These are phyloP conservation scores for Endomychus coccineus DNA, from an alignment of 2,888 invertebrate species.

Conservation along the genomic window DNA sequence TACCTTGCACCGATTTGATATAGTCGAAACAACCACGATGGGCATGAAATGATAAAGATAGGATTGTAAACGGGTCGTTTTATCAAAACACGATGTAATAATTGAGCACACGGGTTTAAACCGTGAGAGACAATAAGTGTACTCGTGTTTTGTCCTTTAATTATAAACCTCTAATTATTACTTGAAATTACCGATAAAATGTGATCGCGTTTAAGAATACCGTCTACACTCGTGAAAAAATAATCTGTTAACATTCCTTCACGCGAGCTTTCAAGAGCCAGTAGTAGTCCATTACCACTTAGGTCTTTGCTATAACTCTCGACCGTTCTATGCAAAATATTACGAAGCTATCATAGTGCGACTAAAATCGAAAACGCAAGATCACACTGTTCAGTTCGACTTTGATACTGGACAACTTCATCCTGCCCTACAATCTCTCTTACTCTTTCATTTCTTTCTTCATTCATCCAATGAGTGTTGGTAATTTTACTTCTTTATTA, in stretches of 20 bases:
- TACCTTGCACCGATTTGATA: constrained; percentile 5
- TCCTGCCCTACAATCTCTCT: too few species aligned
- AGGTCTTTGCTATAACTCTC: constrained; percentile 3
- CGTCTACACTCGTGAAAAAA: constrained; percentile 18
- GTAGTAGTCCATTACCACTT: constrained; percentile 4
- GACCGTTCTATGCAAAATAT: too few species aligned
- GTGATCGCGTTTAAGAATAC: constrained; percentile 35
- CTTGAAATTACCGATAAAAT: constrained; percentile 35
- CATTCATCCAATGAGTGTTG: too few species aligned
- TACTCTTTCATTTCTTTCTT: too few species aligned
- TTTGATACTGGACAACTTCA: too few species aligned
- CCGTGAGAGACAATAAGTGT: constrained; percentile 22
- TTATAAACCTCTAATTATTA: constrained; percentile 36
- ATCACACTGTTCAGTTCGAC: too few species aligned
- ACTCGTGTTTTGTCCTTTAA: constrained; percentile 31
- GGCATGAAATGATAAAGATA: constrained; percentile 2
- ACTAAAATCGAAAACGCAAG: too few species aligned
- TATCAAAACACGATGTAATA: not conserved
- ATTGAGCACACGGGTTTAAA: not conserved
- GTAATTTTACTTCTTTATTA: too few species aligned
- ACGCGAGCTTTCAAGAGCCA: constrained; percentile 5
- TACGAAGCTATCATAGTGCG: too few species aligned
- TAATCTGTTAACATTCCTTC: constrained; percentile 8
- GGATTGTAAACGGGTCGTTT: not conserved
- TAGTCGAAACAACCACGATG: constrained; percentile 1